Evolutionary conservation across 2,888 invertebrate species (phyloP).

Genomic region (Caenorhabditis imperialis): DNA sequence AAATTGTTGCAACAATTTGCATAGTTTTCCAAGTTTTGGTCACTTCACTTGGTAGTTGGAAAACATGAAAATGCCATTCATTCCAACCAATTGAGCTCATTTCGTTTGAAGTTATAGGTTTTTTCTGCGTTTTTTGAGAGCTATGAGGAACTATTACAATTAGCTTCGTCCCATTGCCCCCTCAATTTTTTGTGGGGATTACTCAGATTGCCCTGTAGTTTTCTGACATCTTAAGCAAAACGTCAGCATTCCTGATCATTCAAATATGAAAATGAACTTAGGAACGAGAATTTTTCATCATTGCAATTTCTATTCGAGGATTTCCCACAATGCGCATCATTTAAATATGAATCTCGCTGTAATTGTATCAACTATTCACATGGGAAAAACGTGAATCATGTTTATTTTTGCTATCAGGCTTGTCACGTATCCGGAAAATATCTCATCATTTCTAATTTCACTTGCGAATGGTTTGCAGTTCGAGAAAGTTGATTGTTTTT

Average conservation of each 20-base stretch:
- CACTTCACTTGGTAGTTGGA: not conserved
- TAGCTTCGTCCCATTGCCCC: no score
- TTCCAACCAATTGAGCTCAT: slow-evolving; percentile 25
- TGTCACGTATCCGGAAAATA: slow-evolving; percentile 30
- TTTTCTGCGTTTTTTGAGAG: slow-evolving; percentile 15
- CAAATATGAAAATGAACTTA: no score
- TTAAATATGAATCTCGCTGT: slow-evolving; percentile 24
- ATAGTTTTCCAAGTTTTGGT: slow-evolving; percentile 5
- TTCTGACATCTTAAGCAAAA: no score
- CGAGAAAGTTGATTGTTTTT: no score
- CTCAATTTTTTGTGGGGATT: no score
- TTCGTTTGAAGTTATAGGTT: slow-evolving; percentile 10
- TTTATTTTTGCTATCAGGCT: slow-evolving; percentile 9
- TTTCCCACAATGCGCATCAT: slow-evolving; percentile 15
- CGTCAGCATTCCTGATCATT: no score
- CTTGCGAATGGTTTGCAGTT: no score
- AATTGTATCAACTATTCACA: slow-evolving; percentile 18
- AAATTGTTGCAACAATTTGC: slow-evolving; percentile 1
- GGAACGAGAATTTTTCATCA: no score
- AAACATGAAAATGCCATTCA: no score
- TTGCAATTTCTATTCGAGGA: no score
- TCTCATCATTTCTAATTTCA: slow-evolving; percentile 18
- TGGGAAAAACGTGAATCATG: slow-evolving; percentile 47
- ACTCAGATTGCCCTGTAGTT: no score
- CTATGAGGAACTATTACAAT: no score